These are phyloP conservation scores for Pachyrhynchus sulphureomaculatus DNA, from an alignment of 1,140 invertebrate species.

Conservation along the genomic window DNA sequence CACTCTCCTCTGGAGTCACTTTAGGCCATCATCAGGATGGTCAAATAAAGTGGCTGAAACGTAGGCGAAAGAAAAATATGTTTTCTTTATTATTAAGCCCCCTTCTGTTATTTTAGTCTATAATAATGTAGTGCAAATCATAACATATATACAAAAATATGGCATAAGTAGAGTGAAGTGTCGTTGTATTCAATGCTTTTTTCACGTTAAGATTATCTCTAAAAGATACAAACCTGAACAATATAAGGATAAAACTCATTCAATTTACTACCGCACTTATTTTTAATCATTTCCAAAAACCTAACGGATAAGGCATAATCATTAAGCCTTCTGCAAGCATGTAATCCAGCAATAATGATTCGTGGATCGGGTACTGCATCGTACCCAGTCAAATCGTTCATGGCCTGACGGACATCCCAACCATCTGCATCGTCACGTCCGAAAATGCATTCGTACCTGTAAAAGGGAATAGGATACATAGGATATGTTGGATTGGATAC, in stretches of 20 bases:
- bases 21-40: too few species aligned
- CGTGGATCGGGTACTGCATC: constrained; percentile 72
- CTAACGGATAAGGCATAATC: constrained; percentile 68
- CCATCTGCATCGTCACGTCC: constrained; percentile 66
- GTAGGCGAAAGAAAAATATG: too few species aligned
- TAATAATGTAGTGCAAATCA: too few species aligned
- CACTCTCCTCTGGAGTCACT: too few species aligned
- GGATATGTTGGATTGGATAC: not conserved
- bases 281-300: constrained; percentile 67
- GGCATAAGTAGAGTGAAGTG: too few species aligned
- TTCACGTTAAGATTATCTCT: too few species aligned
- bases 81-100: too few species aligned
- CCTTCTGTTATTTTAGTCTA: too few species aligned
- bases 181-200: too few species aligned
- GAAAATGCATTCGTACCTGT: constrained; percentile 53
- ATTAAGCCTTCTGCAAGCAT: constrained; percentile 69
- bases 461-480: constrained; percentile 3
- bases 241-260: constrained; percentile 63
- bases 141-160: too few species aligned
- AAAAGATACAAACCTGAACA: constrained; percentile 52
- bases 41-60: too few species aligned
- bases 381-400: constrained; percentile 60
- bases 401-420: constrained; percentile 67
- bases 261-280: constrained; percentile 60
- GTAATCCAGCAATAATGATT: constrained; percentile 65